phyloP scores from a whole-genome alignment of 2,888 invertebrate species.

The Salpingus planirostris region DNA sequence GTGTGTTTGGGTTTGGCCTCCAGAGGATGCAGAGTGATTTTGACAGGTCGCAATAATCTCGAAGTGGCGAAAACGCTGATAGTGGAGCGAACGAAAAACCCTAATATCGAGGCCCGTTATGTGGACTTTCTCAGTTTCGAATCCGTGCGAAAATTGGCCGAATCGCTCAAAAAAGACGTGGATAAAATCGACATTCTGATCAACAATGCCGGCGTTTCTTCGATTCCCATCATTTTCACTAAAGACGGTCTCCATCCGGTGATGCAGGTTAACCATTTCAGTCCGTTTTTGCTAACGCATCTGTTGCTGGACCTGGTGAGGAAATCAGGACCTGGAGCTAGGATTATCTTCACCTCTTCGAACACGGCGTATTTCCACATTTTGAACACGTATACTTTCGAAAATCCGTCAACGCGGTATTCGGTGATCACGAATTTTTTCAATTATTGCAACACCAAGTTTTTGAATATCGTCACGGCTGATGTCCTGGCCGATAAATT shows the following conservation, averaged over 20 bases:
- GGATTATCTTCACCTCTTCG: constrained; percentile 13
- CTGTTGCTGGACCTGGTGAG: constrained; percentile 55
- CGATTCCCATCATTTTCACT: constrained; percentile 43
- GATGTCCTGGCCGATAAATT: too few species aligned
- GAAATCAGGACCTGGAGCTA: too few species aligned
- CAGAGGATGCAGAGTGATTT: too few species aligned
- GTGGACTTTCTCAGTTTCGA: too few species aligned
- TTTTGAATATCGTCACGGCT: too few species aligned
- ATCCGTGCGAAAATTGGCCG: constrained; percentile 51
- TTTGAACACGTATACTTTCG: not conserved
- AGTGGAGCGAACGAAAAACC: too few species aligned
- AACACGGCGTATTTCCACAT: not conserved
- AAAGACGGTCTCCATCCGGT: constrained; percentile 56
- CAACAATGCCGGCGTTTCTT: constrained; percentile 53
- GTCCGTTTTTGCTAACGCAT: constrained; percentile 61
- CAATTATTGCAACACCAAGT: too few species aligned
- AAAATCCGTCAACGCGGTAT: not conserved
- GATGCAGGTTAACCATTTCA: constrained; percentile 64
- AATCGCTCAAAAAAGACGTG: constrained; percentile 45
- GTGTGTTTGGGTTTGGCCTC: too few species aligned
- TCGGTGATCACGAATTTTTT: not conserved
- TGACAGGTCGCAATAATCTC: too few species aligned
- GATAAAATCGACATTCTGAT: constrained; percentile 50
- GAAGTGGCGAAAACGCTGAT: too few species aligned
- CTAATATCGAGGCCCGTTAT: too few species aligned